Evolutionary conservation across 2,113 vertebrate species (phyloP), one percentile per base, ranked within the genome.

Genomic region (Heterotilapia buettikoferi): DNA sequence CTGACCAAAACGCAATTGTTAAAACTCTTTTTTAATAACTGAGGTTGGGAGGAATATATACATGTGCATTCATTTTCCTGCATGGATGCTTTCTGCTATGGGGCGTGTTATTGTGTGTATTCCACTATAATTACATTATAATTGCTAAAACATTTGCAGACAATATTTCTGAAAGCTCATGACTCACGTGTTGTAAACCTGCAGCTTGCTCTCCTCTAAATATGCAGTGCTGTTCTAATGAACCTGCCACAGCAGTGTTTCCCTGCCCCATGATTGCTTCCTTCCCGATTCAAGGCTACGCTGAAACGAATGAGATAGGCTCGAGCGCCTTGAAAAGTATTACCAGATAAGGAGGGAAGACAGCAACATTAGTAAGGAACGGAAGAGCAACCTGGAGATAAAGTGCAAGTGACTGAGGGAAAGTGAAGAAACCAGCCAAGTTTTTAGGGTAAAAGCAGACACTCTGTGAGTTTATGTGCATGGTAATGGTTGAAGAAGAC

Each of bases 321-420:
- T 36, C 0, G n/a, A 93, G 47, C 57, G 83, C 47, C 59, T 82
- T 19, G 61, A 33, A 78, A 52, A 89, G 81, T 63, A 84, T 83
- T 45, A 54, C 33, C 54, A 87, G 89, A 93, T 92, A 93, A 89
- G 90, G 78, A 66, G 7, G 52, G 80, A 84, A 90, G 88, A 92
- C 89, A 85, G 89, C 45, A 21, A 73, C 86, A 89, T 89, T 83
- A 84, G 56, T 18, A 13, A 66, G 43, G 57, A 84, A 80, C 3
- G 52, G 57, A 84, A 71, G 73, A 87, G 78, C 66, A 54, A 50
- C 63, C 33, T 9, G 1, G 29, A 88, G 80, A 89, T 90, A 85
- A 85, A 88, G 76, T 76, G 86, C 87, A 83, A 88, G 88, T 54
- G 89, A 78, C 81, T 40, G 40, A 73, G 82, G 88, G 68, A 86